Evolutionary conservation across 2,888 invertebrate genomes (phyloP).

Genomic region (Zelleria hepariella): DNA sequence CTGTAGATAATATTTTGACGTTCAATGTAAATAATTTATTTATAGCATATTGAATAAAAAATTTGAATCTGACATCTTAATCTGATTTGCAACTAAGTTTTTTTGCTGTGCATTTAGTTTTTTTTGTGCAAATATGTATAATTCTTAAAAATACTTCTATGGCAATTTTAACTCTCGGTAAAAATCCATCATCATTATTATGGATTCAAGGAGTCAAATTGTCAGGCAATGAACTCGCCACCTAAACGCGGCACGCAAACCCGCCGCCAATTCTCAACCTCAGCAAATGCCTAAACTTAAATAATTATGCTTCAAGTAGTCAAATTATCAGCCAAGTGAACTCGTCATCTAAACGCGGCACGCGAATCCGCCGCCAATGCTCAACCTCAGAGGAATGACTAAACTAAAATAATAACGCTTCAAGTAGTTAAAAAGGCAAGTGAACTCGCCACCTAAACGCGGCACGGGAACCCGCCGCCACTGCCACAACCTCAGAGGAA

Average conservation of each 20-base stretch:
- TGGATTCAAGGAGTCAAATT: neutral
- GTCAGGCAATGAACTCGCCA: constrained; percentile 22
- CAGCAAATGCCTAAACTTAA: too few species aligned
- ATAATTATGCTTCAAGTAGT: neutral
- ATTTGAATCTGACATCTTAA: too few species aligned
- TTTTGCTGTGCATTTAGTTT: too few species aligned
- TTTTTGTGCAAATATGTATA: too few species aligned
- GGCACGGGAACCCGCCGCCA: constrained; percentile 16
- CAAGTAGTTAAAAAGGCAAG: constrained; percentile 14
- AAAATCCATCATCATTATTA: too few species aligned
- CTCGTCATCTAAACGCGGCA: constrained; percentile 23
- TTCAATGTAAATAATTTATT: too few species aligned
- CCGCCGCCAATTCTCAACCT: constrained; percentile 1
- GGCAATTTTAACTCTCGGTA: too few species aligned
- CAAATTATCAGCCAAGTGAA: constrained; percentile 18
- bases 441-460: constrained; percentile 23
- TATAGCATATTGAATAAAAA: too few species aligned
- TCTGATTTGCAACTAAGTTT: too few species aligned
- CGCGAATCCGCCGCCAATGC: constrained; percentile 6
- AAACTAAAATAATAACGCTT: neutral
- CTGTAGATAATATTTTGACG: too few species aligned
- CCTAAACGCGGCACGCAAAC: constrained; percentile 23
- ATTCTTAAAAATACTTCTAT: too few species aligned
- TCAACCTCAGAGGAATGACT: too few species aligned
- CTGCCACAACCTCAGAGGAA: neutral